Base-by-base conservation (phyloP, 2,113 vertebrate species). In the Eulacestoma nigropectus region DNA sequence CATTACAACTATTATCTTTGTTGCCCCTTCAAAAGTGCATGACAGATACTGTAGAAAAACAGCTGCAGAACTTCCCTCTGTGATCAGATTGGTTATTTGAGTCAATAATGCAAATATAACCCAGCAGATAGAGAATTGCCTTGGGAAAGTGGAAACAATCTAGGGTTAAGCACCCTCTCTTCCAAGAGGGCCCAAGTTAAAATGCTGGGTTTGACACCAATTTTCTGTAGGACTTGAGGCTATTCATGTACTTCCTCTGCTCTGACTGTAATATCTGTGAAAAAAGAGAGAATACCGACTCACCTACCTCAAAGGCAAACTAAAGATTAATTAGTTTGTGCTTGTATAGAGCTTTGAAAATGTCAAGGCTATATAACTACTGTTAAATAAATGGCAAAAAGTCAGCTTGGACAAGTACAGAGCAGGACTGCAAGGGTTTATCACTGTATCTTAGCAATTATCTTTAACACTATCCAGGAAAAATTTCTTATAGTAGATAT, bases 301-400 rank as follows among this genome's bases (percentile, higher is more conserved):
- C 87, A 93, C 60, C 79, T 96, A 77, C 87, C 95, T 96, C 87
- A 93, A 90, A 96, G 93, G 88, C 90, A 96, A 96, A 97, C 76
- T 70, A 84, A 97, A 95, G 93, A 96, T 97, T 96, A 97, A 97
- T 94, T 97, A 95, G 95, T 96, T 96, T 96, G 83, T 96, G 83
- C 85, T 96, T 93, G 72, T 92, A 68, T 78, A 94, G 69, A 89
- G 82, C 68, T 93, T 88, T 89, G 83, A 96, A 97, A 97, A 97
- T 97, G 92, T 95, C 96, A 97, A 81, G 85, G 76, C 92, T 90
- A 86, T 96, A 90, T 90, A 95, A 93, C 92, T 88, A 89, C 81
- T 88, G 95, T 92, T 96, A 93, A 95, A 91, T 96, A 95, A 95
- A 94, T 94, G 95, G 68, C 90, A 92, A 62, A 88, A 64, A 90